Base-by-base conservation (phyloP, 2,888 invertebrate species). In the Laothoe populi region DNA sequence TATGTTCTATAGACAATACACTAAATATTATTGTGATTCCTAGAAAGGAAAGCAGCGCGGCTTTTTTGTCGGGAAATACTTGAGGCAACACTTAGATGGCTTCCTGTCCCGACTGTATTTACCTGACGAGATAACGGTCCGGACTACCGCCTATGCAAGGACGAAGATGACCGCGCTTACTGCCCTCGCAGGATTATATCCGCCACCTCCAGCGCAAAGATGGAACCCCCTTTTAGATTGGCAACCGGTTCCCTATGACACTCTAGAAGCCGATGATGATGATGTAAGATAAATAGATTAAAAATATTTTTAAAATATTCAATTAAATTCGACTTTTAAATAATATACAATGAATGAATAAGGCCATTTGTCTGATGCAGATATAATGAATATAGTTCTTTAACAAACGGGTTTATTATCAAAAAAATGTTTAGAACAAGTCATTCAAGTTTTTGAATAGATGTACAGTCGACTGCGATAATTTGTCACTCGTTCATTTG, bases 121-220 rank as follows among this genome's bases (percentile, higher is more conserved):
- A 0, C 84, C 91, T 11, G 87, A 90, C 42, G 90, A 95, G 78
- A 82, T 94, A 7, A 69, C 74, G 11, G 86, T 94, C 53, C 86
- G 94, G 24, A 95, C 95, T 40, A 96, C 96, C 0, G 95, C 95
- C 77, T 95, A 93, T 75, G 95, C 95, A 60, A 92, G 96, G 57
- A 96, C 97, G 0, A 94, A 96, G 84, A 96, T 96, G 94, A 95
- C 96, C 3, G 95, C 95, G 0, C 89, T 95, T 64, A 86, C 95
- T 26, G 95, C 95, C 3, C 84, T 96, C 63, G 94, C 96, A 1
- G 96, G 95, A 0, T 77, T 97, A 24, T 97, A 94, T 79, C 95
- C 95, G 2, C 95, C 96, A 0, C 76, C 81, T 16, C 81, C 78
- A 0, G 77, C 86, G 0, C 94, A 95, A 74, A 84, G 77, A 64